Conservation (phyloP, 2,797 vertebrate genomes). For the Eulemur albifrons region DNA sequence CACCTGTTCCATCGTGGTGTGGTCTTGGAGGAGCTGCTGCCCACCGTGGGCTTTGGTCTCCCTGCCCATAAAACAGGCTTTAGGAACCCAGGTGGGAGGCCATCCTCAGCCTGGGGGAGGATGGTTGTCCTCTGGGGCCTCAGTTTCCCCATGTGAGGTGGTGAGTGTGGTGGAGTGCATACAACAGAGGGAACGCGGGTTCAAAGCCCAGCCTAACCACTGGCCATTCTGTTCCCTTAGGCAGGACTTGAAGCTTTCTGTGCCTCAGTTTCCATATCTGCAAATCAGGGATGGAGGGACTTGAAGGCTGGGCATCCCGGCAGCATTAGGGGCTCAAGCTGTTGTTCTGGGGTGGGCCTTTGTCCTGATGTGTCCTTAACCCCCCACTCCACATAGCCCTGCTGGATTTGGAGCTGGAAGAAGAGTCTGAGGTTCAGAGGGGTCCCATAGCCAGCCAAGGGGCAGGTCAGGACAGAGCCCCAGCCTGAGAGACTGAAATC, state of each 20-base stretch:
- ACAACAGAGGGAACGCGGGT: rapidly evolving
- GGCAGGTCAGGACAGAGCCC: background rate
- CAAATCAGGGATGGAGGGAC: background rate
- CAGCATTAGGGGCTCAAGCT: rapidly evolving
- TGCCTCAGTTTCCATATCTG: background rate
- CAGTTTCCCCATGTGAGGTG: background rate
- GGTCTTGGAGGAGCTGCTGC: background rate
- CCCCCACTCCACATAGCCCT: too few species aligned
- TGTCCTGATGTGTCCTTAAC: background rate
- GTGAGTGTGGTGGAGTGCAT: too few species aligned
- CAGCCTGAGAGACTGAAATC: background rate
- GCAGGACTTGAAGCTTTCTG: rapidly evolving
- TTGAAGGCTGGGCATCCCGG: background rate
- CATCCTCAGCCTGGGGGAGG: background rate
- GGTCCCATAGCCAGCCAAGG: background rate
- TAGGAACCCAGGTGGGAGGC: background rate
- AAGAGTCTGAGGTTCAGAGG: background rate
- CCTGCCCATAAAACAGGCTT: background rate
- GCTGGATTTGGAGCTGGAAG: background rate
- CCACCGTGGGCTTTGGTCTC: background rate
- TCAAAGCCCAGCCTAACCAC: too few species aligned
- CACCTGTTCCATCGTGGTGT: rapidly evolving
- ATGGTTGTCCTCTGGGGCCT: background rate
- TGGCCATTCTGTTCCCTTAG: background rate
- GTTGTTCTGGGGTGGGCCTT: background rate